These are phyloP conservation scores for Drepanosiphum platanoidis DNA, from an alignment of 2,888 invertebrate genomes.

Conservation along the genomic window DNA sequence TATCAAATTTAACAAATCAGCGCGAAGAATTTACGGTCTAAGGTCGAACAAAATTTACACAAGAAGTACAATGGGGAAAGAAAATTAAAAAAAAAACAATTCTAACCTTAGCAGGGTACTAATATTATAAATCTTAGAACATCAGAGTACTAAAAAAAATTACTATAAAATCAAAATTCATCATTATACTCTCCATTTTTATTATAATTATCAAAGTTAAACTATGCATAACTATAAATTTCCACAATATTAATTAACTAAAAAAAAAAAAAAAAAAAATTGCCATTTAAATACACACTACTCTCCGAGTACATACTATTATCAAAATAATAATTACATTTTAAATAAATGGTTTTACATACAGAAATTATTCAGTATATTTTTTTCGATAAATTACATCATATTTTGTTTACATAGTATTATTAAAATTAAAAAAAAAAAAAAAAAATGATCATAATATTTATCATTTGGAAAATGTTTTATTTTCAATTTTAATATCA, in stretches of 20 bases:
- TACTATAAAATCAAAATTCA: background rate
- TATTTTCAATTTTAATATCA: too few relatives aligned
- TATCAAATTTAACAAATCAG: too few relatives aligned
- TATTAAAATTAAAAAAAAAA: background rate
- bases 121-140: background rate
- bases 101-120: background rate
- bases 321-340: conserved; percentile 12
- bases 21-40: too few relatives aligned
- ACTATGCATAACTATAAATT: conserved; percentile 3
- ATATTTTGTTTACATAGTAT: conserved; percentile 5
- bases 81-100: too few relatives aligned
- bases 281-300: background rate
- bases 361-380: background rate
- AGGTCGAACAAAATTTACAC: too few relatives aligned
- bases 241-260: background rate
- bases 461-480: background rate
- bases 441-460: background rate
- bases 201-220: background rate
- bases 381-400: background rate
- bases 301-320: background rate
- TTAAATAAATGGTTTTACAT: background rate
- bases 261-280: background rate
- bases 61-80: too few relatives aligned
- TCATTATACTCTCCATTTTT: background rate
- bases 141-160: too few relatives aligned